Conservation (phyloP, 2,888 invertebrate genomes). For the Eilema depressum region DNA sequence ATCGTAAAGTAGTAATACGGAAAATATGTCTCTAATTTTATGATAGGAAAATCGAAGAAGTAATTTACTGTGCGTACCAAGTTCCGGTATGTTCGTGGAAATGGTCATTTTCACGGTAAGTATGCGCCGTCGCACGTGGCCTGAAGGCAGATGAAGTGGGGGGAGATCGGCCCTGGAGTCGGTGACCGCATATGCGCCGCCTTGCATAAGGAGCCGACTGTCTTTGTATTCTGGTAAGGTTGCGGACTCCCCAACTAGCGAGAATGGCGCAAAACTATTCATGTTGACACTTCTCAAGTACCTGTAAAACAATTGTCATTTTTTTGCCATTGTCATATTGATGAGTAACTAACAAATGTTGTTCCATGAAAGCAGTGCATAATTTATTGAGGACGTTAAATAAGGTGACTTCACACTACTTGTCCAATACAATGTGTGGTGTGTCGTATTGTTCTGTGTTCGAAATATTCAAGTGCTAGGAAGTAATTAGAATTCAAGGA, state of each 20-base stretch:
- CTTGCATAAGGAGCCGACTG: slow-evolving; percentile 75
- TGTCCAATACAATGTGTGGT: slow-evolving; percentile 12
- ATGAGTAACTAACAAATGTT: slow-evolving; percentile 58
- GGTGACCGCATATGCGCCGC: slow-evolving; percentile 79
- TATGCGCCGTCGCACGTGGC: slow-evolving; percentile 71
- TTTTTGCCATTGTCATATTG: slow-evolving; percentile 73
- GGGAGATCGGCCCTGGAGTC: slow-evolving; percentile 65
- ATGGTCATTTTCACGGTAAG: slow-evolving; percentile 79
- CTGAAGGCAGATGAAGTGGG: slow-evolving; percentile 53
- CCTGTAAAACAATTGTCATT: slow-evolving; percentile 75
- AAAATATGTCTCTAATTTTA: background rate
- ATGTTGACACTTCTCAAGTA: slow-evolving; percentile 73
- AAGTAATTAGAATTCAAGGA: slow-evolving; percentile 21
- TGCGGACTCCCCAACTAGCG: slow-evolving; percentile 75
- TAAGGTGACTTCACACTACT: slow-evolving; percentile 30
- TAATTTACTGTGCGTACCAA: slow-evolving; percentile 53
- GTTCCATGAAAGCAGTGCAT: slow-evolving; percentile 63
- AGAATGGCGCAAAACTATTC: slow-evolving; percentile 81
- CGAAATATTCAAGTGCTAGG: slow-evolving; percentile 12
- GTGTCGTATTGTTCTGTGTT: slow-evolving; percentile 21
- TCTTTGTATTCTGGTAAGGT: slow-evolving; percentile 81
- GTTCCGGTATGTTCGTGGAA: slow-evolving; percentile 82
- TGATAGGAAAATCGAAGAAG: slow-evolving; percentile 36
- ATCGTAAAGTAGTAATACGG: background rate
- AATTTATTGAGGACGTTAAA: slow-evolving; percentile 50